Evolutionary conservation across 2,888 invertebrate species (phyloP).

Genomic region (Tenthredo distinguenda): DNA sequence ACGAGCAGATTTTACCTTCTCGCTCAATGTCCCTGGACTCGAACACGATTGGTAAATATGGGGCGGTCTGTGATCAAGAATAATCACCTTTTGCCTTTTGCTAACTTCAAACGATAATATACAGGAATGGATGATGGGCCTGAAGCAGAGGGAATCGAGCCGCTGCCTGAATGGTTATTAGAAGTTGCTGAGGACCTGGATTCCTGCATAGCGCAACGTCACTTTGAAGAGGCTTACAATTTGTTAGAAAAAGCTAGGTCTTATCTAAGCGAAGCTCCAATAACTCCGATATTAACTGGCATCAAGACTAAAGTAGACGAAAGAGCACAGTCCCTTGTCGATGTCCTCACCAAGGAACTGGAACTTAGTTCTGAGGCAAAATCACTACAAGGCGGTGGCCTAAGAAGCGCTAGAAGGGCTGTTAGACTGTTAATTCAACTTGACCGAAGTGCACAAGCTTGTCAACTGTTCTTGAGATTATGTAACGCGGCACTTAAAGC

Average conservation of each 20-base stretch:
- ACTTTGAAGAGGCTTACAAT: slow-evolving; percentile 95
- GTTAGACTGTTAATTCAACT: slow-evolving; percentile 91
- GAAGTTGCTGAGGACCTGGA: slow-evolving; percentile 97
- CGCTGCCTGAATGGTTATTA: slow-evolving; percentile 90
- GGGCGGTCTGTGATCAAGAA: slow-evolving; percentile 19
- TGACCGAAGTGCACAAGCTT: slow-evolving; percentile 87
- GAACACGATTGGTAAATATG: slow-evolving; percentile 66
- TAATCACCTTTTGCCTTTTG: neutral
- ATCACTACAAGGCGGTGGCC: slow-evolving; percentile 92
- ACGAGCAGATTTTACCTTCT: slow-evolving; percentile 60
- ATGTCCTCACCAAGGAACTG: slow-evolving; percentile 92
- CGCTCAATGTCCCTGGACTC: slow-evolving; percentile 73
- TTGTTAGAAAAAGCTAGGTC: slow-evolving; percentile 86
- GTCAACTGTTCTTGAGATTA: slow-evolving; percentile 89
- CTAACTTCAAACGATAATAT: neutral
- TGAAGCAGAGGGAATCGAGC: slow-evolving; percentile 67
- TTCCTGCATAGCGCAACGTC: slow-evolving; percentile 96
- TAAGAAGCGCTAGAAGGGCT: slow-evolving; percentile 91
- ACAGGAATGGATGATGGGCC: slow-evolving; percentile 66
- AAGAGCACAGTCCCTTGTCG: slow-evolving; percentile 88
- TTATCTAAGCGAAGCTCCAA: slow-evolving; percentile 78
- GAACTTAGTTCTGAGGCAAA: slow-evolving; percentile 92
- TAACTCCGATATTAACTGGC: slow-evolving; percentile 78
- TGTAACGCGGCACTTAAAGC: slow-evolving; percentile 91
- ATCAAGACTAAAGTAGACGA: slow-evolving; percentile 78